Percentiles rank a stretch among this genome's conserved stretches.
Conservation (phyloP, 2,888 invertebrate genomes). For the Helleia helle region DNA sequence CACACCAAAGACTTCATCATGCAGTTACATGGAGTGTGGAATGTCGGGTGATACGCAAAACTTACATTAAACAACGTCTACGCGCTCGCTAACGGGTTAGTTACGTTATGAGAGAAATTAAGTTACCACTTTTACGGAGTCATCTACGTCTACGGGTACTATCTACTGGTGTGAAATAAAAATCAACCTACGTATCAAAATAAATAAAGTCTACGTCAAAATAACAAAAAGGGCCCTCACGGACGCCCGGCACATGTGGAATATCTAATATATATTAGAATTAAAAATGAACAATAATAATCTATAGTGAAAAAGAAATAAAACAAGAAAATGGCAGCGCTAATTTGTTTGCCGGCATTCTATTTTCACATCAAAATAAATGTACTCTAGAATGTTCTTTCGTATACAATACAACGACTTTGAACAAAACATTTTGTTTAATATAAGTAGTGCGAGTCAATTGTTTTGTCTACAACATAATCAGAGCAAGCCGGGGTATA, state of each 20-base stretch:
- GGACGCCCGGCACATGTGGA: too few species aligned
- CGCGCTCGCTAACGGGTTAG: constrained; percentile 1
- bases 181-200: background rate
- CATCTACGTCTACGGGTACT: constrained; percentile 21
- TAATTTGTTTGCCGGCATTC: too few species aligned
- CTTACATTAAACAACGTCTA: constrained; percentile 55
- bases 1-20: constrained; percentile 7
- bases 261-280: too few species aligned
- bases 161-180: constrained; percentile 7
- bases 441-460: constrained; percentile 50
- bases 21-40: constrained; percentile 9
- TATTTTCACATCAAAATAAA: too few species aligned
- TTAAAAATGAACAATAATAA: too few species aligned
- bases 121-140: constrained; percentile 62
- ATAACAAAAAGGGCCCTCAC: too few species aligned
- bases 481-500: constrained; percentile 8
- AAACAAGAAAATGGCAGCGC: too few species aligned
- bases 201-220: background rate
- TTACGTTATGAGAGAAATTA: constrained; percentile 57
- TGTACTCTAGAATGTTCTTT: too few species aligned
- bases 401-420: too few species aligned
- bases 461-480: too few species aligned
- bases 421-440: constrained; percentile 37
- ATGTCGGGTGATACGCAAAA: constrained; percentile 34
- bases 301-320: too few species aligned